Base-by-base conservation (phyloP, 2,888 invertebrate species). In the Syrphus vitripennis region DNA sequence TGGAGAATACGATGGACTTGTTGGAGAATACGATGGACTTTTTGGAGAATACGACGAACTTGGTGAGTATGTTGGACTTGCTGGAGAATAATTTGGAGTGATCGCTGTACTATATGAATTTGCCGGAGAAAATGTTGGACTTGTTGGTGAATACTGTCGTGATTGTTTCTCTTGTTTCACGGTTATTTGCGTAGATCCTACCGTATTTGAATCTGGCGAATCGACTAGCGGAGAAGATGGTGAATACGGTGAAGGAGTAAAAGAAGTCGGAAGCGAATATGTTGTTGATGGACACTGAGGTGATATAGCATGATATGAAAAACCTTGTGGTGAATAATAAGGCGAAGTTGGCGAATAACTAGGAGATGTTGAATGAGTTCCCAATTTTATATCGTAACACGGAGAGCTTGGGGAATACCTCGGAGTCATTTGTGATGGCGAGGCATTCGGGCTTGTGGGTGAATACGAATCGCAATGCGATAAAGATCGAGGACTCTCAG, bases 381-480 rank as follows among this genome's bases (percentile, higher is more conserved):
- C 93, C 4, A 95, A 95, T 1, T 96, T 95, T 0, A 96, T 95
- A 92, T 95, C 95, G 94, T 88, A 94, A 94, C 88, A 93, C 79
- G 97, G 96, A 24, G 94, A 94, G 0, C 95, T 95, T 1, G 95
- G 95, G 0, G 95, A 94, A 90, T 96, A 96, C 4, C 95, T 95
- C 1, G 96, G 95, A 3, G 97, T 97, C 1, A 95, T 95, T 89
- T 96, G 96, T 95, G 95, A 96, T 7, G 95, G 95, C 0, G 95
- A 95, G 1, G 53, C 63, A 45, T 88, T 88, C 90, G 88, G 94
- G 92, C 95, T 95, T 4, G 93, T 95, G 0, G 97, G 97, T 1
- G 95, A 95, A 89, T 88, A 88, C n/a, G 86, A 84, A 31, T 86
- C 87, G 80, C 95, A 95, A 0, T 95, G 95, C 0, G 96, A 96